phyloP scores from a whole-genome alignment of 2,113 vertebrate genomes.

The Hippocampus mohnikei region DNA sequence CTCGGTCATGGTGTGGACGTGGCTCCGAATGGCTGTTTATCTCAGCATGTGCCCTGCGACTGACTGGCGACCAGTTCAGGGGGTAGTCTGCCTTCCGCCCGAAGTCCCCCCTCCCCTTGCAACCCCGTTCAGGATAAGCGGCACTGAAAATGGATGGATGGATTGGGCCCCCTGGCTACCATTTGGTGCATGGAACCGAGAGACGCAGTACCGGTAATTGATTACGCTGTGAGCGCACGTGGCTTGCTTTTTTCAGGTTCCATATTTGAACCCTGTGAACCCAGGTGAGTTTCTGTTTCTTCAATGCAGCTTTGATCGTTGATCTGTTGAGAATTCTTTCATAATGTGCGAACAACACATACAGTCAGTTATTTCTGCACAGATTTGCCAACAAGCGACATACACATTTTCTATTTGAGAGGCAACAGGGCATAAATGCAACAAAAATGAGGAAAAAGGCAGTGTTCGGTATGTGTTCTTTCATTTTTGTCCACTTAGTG shows the following conservation, averaged over 20 bases:
- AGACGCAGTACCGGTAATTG: conserved; percentile 4
- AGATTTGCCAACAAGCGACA: conserved; percentile 10
- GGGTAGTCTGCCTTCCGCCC: too few species aligned
- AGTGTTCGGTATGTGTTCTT: conserved; percentile 38
- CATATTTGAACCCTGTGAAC: conserved; percentile 18
- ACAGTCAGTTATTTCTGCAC: background rate
- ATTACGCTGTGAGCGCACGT: background rate
- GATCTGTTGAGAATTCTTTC: conserved; percentile 17
- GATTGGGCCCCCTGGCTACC: background rate
- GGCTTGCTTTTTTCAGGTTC: background rate
- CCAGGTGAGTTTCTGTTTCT: conserved; percentile 5
- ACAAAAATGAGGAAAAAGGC: conserved; percentile 34
- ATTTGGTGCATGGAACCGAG: background rate
- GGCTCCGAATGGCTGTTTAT: too few species aligned
- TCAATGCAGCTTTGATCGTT: background rate
- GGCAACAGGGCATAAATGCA: conserved; percentile 33
- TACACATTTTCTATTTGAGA: conserved; percentile 26
- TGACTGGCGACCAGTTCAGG: too few species aligned
- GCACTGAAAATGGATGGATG: too few species aligned
- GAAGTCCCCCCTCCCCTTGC: too few species aligned
- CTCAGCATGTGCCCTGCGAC: too few species aligned
- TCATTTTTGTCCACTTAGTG: conserved; percentile 42
- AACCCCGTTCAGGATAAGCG: too few species aligned
- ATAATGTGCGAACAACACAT: conserved; percentile 31
- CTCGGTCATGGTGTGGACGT: too few species aligned